Evolutionary conservation across 2,888 invertebrate species (phyloP).

Genomic region (Capitulum mitella): DNA sequence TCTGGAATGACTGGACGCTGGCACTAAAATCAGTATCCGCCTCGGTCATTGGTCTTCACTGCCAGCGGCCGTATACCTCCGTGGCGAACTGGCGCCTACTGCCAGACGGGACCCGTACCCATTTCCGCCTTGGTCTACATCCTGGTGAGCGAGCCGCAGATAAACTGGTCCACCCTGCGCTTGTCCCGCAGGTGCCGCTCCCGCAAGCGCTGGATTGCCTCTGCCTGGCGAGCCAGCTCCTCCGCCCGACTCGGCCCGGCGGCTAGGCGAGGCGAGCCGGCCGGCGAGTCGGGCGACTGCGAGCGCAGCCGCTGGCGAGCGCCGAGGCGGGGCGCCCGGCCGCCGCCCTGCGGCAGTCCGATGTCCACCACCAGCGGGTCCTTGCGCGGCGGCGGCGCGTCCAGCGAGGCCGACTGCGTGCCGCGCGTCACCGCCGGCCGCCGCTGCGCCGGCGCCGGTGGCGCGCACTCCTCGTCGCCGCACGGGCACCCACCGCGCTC

Average conservation of each 20-base stretch:
- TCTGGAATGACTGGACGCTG: no score
- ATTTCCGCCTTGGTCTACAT: neutral
- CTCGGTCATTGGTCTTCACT: no score
- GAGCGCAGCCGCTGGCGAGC: neutral
- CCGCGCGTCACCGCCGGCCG: slow-evolving; percentile 7
- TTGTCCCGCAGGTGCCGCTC: neutral
- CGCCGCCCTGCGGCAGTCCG: neutral
- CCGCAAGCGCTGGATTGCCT: neutral
- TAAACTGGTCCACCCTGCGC: neutral
- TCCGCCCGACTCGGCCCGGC: neutral
- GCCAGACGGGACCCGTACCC: no score
- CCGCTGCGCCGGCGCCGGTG: neutral
- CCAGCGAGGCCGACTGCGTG: neutral
- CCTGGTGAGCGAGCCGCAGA: neutral
- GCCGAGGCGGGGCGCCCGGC: neutral
- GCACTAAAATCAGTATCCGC: no score
- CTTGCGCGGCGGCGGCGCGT: neutral
- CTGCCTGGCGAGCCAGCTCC: neutral
- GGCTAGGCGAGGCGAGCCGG: neutral
- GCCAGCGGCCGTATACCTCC: no score
- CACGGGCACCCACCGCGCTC: neutral
- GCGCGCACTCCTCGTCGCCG: neutral
- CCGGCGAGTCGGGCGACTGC: neutral
- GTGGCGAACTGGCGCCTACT: no score
- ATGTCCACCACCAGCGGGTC: slow-evolving; percentile 20